Evolutionary conservation across 2,888 invertebrate genomes (phyloP).

Genomic region (Metopia argyrocephala): DNA sequence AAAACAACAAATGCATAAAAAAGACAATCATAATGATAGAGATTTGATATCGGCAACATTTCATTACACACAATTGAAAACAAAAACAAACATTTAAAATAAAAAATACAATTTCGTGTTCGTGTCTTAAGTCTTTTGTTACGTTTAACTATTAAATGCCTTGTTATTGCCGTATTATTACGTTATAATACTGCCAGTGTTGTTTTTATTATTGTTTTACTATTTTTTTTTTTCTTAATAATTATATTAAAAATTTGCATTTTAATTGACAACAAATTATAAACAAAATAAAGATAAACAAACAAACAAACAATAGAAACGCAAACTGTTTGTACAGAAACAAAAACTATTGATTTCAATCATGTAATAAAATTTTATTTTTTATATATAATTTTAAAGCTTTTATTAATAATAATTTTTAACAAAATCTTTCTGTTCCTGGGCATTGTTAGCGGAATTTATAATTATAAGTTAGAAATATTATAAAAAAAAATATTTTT

Average conservation of each 20-base stretch:
- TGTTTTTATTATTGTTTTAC: background rate
- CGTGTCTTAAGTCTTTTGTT: slow-evolving; percentile 56
- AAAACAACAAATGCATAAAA: too few relatives aligned
- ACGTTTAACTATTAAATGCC: slow-evolving; percentile 19
- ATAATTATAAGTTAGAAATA: slow-evolving; percentile 50
- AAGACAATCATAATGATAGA: slow-evolving; percentile 19
- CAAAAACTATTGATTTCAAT: slow-evolving; percentile 27
- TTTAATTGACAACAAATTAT: slow-evolving; percentile 64
- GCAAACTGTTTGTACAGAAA: background rate
- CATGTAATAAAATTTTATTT: slow-evolving; percentile 25
- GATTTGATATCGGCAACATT: slow-evolving; percentile 26
- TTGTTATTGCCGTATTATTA: slow-evolving; percentile 6
- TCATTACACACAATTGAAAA: slow-evolving; percentile 19
- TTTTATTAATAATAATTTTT: too few relatives aligned
- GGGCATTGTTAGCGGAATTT: slow-evolving; percentile 8
- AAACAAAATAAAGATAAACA: slow-evolving; percentile 17
- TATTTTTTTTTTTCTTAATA: slow-evolving; percentile 42
- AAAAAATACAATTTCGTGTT: slow-evolving; percentile 24
- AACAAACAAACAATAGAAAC: background rate
- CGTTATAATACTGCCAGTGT: background rate
- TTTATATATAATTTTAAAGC: background rate
- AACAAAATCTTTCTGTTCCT: slow-evolving; percentile 24
- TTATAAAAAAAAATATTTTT: background rate
- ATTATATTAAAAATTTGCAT: slow-evolving; percentile 62
- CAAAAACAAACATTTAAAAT: background rate